A percentile compares a stretch with the other conserved stretches of the same genome.
Conservation (phyloP, 2,113 vertebrate genomes). For the Nothobranchius furzeri region DNA sequence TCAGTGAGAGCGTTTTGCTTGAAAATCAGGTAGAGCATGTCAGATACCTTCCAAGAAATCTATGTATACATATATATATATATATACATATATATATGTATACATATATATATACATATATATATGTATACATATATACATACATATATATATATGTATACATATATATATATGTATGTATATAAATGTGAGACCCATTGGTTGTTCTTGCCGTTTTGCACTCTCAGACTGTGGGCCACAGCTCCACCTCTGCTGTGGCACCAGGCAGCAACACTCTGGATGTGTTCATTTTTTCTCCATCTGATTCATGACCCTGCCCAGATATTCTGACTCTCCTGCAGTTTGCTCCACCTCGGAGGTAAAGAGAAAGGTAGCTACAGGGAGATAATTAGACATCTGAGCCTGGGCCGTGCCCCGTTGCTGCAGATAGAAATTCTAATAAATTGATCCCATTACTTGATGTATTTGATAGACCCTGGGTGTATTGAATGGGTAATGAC, state of each 20-base stretch:
- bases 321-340: slow-evolving; percentile 23
- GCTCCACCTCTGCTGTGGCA: slow-evolving; percentile 4
- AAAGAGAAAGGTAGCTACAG: slow-evolving; percentile 27
- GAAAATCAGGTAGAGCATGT: too few species aligned
- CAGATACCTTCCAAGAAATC: too few species aligned
- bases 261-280: not conserved
- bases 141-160: too few species aligned
- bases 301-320: slow-evolving; percentile 35
- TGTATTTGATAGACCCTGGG: slow-evolving; percentile 57
- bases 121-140: not conserved
- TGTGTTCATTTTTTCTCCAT: slow-evolving; percentile 21
- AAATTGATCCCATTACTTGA: slow-evolving; percentile 65
- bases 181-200: too few species aligned
- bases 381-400: slow-evolving; percentile 49
- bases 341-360: slow-evolving; percentile 15
- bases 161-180: not conserved
- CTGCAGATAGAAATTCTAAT: slow-evolving; percentile 35
- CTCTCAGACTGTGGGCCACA: slow-evolving; percentile 11
- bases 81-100: not conserved
- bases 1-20: too few species aligned
- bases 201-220: not conserved
- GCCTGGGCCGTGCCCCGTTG: slow-evolving; percentile 16
- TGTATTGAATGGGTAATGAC: slow-evolving; percentile 55
- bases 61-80: not conserved
- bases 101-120: too few species aligned